These are phyloP conservation scores for Parauchenoglanis ngamensis DNA, from an alignment of 2,797 vertebrate species.

Conservation along the genomic window DNA sequence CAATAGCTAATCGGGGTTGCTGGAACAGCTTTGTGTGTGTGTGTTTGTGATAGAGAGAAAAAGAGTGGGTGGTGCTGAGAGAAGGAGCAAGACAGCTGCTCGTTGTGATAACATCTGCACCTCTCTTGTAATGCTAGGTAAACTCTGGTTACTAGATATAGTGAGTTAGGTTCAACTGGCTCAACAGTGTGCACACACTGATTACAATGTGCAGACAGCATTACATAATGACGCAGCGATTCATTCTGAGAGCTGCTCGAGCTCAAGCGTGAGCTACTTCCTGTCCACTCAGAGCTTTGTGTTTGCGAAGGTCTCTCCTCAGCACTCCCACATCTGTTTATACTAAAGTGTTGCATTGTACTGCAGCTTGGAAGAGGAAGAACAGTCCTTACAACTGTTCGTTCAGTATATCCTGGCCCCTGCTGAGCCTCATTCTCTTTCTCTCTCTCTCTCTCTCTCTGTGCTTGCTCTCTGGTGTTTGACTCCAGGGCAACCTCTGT, in stretches of 20 bases:
- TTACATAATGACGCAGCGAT: background rate
- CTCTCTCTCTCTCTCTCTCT: background rate
- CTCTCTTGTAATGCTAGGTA: background rate
- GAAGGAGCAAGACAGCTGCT: conserved; percentile 19
- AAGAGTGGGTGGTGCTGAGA: conserved; percentile 13
- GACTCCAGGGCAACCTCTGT: conserved; percentile 20
- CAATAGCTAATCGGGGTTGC: background rate
- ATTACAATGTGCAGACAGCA: conserved; percentile 1
- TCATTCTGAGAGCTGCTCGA: background rate
- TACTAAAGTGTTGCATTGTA: background rate
- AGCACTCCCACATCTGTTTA: conserved; percentile 7
- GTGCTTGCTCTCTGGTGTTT: background rate
- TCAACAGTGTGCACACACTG: background rate
- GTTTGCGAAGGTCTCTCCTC: conserved; percentile 4
- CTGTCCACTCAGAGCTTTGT: background rate
- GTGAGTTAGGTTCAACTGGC: background rate
- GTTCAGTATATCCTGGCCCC: conserved; percentile 19
- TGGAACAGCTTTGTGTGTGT: background rate
- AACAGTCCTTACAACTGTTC: conserved; percentile 8
- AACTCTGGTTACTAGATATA: background rate
- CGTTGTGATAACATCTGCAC: conserved; percentile 21
- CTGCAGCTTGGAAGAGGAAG: conserved; percentile 3
- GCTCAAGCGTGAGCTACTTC: background rate
- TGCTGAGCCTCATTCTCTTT: background rate
- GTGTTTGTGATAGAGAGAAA: background rate